phyloP scores from a whole-genome alignment of 1,140 invertebrate genomes.

The Zaprionus taronus region DNA sequence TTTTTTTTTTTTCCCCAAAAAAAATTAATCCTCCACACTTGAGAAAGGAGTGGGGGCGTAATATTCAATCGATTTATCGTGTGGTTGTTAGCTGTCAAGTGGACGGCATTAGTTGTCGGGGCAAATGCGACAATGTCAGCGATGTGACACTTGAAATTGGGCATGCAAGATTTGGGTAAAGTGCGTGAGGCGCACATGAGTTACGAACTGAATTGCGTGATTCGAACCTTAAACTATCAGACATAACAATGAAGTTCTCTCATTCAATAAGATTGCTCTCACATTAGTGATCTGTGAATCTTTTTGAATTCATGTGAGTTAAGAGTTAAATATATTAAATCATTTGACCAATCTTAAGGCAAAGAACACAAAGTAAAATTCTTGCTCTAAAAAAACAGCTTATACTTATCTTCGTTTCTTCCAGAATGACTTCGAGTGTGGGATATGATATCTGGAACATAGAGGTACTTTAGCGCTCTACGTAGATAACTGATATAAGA shows the following conservation, averaged over 20 bases:
- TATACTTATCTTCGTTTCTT: too few relatives aligned
- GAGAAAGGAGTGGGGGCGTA: constrained; percentile 24
- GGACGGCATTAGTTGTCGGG: constrained; percentile 57
- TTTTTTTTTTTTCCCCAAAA: constrained; percentile 9
- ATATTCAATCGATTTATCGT: constrained; percentile 81
- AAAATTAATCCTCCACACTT: constrained; percentile 68
- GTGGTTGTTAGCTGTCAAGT: constrained; percentile 77
- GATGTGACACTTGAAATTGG: constrained; percentile 77
- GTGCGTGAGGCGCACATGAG: constrained; percentile 23
- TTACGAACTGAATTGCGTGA: not conserved
- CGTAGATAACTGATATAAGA: too few relatives aligned
- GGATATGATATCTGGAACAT: too few relatives aligned
- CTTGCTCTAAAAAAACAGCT: too few relatives aligned
- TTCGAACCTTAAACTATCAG: not conserved
- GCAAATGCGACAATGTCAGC: constrained; percentile 49
- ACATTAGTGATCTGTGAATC: not conserved
- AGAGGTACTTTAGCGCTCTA: too few relatives aligned
- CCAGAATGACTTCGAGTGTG: too few relatives aligned
- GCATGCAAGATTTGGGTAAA: constrained; percentile 64
- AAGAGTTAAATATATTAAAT: too few relatives aligned
- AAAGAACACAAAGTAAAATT: too few relatives aligned
- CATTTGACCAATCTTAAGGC: too few relatives aligned
- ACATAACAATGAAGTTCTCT: not conserved
- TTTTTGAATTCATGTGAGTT: too few relatives aligned
- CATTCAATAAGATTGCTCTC: too few relatives aligned